Base-by-base conservation (phyloP, 2,113 vertebrate genomes). In the Eleginops maclovinus region DNA sequence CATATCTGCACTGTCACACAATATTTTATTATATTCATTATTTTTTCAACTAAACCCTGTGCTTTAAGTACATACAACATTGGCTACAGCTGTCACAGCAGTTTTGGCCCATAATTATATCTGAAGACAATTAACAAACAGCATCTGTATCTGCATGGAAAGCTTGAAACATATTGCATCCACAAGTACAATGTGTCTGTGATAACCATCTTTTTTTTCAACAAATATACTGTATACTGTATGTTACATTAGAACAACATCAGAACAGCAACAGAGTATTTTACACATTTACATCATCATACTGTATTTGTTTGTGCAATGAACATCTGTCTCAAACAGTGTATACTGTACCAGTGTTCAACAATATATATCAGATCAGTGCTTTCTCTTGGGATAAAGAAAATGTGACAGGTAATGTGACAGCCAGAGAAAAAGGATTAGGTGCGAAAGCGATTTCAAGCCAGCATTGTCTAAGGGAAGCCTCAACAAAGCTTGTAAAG, bases 1-100 rank as follows among this genome's bases (percentile, higher is more conserved):
- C 91, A 94, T 93, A 94, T 92, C 86, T 93, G 88, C 92, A 94
- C 92, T 89, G 86, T 89, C 84, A 93, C 86, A 93, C 88, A 90
- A 90, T 89, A 81, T 91, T 83, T 87, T 84, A 82, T 90, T 87
- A 89, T 89, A 89, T 89, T 82, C 56, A 84, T 85, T 72, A 22
- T 87, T 91, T 91, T 90, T 91, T 75, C 51, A 90, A 93, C 80
- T 90, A 93, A 91, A 93, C 87, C 91, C 90, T 93, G 92, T 94
- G 91, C 90, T 92, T 93, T 83, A 84, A 84, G 83, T 90, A 91
- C 85, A 90, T 85, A 89, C 74, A 91, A 92, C 85, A 88, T 93
- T 87, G 88, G 88, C 91, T 90, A 92, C 89, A 91, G 89, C 89
- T 90, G 84, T 90, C 88, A 93, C 87, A 94, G 88, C 91, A 92